These are phyloP conservation scores for Piliocolobus tephrosceles DNA, from an alignment of 2,113 vertebrate species.

Conservation along the genomic window DNA sequence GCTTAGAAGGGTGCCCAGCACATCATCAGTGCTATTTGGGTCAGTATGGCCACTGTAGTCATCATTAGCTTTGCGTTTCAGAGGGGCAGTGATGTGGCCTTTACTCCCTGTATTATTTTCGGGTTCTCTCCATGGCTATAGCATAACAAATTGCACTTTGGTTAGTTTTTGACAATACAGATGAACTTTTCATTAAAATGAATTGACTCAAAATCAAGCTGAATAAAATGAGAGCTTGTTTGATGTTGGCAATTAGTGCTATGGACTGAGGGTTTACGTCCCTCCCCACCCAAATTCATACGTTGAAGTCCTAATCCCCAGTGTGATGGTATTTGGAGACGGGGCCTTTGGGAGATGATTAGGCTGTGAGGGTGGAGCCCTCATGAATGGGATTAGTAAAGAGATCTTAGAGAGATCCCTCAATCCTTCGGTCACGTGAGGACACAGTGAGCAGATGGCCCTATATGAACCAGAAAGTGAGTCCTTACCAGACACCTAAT, in stretches of 20 bases:
- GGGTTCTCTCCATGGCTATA: background rate
- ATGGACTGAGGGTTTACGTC: background rate
- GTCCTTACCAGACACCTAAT: background rate
- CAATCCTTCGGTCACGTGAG: background rate
- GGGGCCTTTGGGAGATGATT: background rate
- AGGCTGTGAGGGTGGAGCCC: background rate
- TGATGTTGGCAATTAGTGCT: background rate
- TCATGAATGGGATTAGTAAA: background rate
- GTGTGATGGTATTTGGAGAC: background rate
- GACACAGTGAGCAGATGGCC: too few species aligned
- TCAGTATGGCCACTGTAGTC: background rate
- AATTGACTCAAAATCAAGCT: background rate
- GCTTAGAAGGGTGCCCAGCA: background rate
- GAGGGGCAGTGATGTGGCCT: background rate
- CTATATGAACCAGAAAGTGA: background rate
- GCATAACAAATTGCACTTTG: background rate
- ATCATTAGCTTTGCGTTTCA: background rate
- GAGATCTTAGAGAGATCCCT: background rate
- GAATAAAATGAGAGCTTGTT: background rate
- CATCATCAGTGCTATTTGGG: fast-evolving
- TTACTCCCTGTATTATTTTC: background rate
- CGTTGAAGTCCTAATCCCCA: background rate
- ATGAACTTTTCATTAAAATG: background rate
- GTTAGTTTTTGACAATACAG: background rate
- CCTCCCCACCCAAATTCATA: background rate